These are phyloP conservation scores for Microctenopoma lineatum DNA, from an alignment of 2,797 vertebrate species.

Conservation along the genomic window DNA sequence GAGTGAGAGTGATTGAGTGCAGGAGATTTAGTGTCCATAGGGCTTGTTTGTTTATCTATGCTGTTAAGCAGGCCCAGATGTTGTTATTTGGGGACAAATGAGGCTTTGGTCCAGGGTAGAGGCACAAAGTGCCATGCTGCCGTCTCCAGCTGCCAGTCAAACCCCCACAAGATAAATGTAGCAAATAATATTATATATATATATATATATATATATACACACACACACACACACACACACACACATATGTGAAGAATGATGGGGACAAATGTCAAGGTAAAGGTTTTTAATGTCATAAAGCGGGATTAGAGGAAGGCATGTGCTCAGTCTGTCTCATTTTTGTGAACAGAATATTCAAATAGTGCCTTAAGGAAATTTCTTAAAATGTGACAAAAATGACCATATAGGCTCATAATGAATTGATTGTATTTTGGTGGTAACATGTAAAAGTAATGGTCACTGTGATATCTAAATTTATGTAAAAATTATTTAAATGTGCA, in stretches of 20 bases:
- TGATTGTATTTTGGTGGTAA: too few species aligned
- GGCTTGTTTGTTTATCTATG: constrained; percentile 79
- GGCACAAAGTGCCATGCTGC: constrained; percentile 44
- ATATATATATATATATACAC: too few species aligned
- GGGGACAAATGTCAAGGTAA: constrained; percentile 36
- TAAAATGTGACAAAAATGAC: too few species aligned
- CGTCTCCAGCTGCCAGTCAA: constrained; percentile 70
- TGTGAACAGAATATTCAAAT: too few species aligned
- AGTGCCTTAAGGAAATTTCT: too few species aligned
- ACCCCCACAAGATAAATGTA: constrained; percentile 67
- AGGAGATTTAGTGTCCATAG: constrained; percentile 70
- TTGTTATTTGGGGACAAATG: constrained; percentile 79
- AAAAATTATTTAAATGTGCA: too few species aligned
- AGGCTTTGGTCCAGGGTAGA: constrained; percentile 70
- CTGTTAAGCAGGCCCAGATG: constrained; percentile 79
- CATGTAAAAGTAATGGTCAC: too few species aligned
- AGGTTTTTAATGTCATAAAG: constrained; percentile 1
- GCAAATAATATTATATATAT: constrained; percentile 35
- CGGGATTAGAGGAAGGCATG: neutral
- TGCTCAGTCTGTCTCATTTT: too few species aligned
- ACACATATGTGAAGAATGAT: constrained; percentile 33
- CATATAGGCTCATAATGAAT: too few species aligned
- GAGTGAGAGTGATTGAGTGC: constrained; percentile 66
- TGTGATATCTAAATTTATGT: too few species aligned
- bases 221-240: constrained; percentile 6